phyloP scores from a whole-genome alignment of 2,113 vertebrate species.

The Chrysochloris asiatica region DNA sequence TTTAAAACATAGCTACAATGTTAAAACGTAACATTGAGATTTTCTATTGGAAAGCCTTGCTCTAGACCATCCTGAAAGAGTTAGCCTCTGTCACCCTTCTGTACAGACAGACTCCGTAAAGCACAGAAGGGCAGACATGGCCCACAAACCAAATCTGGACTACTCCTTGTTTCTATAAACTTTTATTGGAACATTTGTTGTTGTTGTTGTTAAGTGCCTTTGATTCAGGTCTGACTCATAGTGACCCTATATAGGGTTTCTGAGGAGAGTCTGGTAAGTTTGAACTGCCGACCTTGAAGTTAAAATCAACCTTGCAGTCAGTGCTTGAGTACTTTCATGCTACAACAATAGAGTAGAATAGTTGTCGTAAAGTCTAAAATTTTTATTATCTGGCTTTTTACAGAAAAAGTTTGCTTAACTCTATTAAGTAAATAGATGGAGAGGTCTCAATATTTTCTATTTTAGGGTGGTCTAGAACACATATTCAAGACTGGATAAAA shows the following conservation, averaged over 20 bases:
- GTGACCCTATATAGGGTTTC: no score
- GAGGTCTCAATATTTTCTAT: background rate
- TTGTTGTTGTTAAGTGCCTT: no score
- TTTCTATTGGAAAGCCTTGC: background rate
- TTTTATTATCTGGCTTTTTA: slow-evolving; percentile 1
- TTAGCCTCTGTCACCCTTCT: background rate
- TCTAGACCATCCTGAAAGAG: background rate
- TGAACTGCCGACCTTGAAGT: no score
- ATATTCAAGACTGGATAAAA: slow-evolving; percentile 9
- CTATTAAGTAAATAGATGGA: background rate
- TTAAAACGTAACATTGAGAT: slow-evolving; percentile 9
- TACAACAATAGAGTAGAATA: background rate
- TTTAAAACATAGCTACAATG: background rate
- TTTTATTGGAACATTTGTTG: background rate
- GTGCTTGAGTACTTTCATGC: background rate
- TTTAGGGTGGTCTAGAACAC: slow-evolving; percentile 15
- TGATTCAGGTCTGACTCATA: no score
- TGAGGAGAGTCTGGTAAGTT: no score
- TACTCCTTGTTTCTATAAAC: background rate
- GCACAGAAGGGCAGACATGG: background rate
- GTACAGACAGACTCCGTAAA: background rate
- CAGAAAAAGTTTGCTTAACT: background rate
- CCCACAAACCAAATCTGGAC: background rate
- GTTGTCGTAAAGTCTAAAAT: background rate
- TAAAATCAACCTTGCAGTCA: no score